Conservation (phyloP, 2,797 vertebrate species). For the Hemitrygon akajei region DNA sequence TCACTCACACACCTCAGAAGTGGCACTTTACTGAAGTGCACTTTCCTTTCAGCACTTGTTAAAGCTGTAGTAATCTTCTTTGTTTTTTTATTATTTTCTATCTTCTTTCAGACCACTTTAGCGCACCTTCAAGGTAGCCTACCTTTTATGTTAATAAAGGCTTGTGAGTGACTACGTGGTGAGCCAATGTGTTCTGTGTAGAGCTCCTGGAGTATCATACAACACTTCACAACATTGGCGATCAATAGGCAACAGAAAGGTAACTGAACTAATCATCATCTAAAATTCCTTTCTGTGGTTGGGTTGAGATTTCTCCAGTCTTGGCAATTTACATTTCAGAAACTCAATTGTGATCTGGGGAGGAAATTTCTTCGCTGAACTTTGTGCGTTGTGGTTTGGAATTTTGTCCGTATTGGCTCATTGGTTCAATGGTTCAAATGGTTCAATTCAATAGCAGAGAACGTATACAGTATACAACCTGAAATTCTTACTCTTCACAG, state of each 20-base stretch:
- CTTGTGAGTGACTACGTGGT: neutral
- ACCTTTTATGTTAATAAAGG: constrained; percentile 18
- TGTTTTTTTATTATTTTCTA: constrained; percentile 35
- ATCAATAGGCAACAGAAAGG: neutral
- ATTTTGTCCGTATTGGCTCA: too few species aligned
- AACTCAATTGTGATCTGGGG: too few species aligned
- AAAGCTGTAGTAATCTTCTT: constrained; percentile 40
- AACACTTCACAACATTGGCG: neutral
- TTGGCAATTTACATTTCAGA: too few species aligned
- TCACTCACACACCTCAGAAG: constrained; percentile 53
- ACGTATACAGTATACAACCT: too few species aligned
- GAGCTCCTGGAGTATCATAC: neutral
- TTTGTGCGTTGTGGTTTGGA: too few species aligned
- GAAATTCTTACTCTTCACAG: too few species aligned
- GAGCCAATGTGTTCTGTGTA: neutral
- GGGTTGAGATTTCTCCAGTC: too few species aligned
- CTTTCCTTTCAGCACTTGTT: constrained; percentile 30
- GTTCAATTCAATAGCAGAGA: too few species aligned
- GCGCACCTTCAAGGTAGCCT: neutral
- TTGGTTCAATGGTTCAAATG: too few species aligned
- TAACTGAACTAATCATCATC: too few species aligned
- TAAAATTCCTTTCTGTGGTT: neutral
- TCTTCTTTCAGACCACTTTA: constrained; percentile 40
- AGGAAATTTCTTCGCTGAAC: too few species aligned
- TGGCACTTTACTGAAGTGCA: constrained; percentile 46